A percentile compares a stretch with the other conserved stretches of the same genome.
Conservation (phyloP, 2,888 invertebrate genomes). For the Sarcophaga variegata region DNA sequence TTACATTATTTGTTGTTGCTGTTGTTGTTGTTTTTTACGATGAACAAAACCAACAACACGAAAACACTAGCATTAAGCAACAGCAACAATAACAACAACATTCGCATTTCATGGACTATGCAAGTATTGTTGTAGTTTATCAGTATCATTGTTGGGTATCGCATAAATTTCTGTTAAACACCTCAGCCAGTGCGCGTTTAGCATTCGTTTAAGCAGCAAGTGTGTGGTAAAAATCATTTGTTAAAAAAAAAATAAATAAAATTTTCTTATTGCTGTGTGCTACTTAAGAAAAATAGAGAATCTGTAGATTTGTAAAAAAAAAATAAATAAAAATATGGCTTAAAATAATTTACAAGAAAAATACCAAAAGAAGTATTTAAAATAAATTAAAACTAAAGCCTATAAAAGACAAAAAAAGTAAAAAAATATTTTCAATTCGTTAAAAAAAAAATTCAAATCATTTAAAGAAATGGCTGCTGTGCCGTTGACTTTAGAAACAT, state of each 20-base stretch:
- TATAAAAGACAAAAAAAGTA: background rate
- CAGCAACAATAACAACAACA: conserved; percentile 30
- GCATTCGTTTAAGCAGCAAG: conserved; percentile 61
- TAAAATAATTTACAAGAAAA: background rate
- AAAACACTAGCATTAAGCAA: conserved; percentile 56
- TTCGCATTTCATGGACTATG: background rate
- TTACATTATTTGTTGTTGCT: conserved; percentile 4
- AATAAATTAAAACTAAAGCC: background rate
- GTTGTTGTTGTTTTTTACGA: conserved; percentile 46
- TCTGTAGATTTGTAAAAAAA: conserved; percentile 25
- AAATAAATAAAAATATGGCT: conserved; percentile 6
- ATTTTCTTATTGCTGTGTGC: background rate
- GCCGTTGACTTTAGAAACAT: conserved; percentile 61
- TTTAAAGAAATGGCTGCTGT: conserved; percentile 44
- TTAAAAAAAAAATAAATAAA: background rate
- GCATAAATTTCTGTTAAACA: conserved; percentile 57
- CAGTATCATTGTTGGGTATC: conserved; percentile 29
- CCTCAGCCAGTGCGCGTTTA: conserved; percentile 65
- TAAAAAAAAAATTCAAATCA: background rate
- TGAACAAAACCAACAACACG: conserved; percentile 51
- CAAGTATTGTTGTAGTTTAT: background rate
- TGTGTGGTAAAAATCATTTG: conserved; percentile 34
- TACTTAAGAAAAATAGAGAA: conserved; percentile 1
- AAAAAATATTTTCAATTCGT: background rate
- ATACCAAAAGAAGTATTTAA: background rate